Evolutionary conservation across 2,888 invertebrate genomes (phyloP), one percentile per base, ranked within the genome.

Genomic region (Synergus itoensis): DNA sequence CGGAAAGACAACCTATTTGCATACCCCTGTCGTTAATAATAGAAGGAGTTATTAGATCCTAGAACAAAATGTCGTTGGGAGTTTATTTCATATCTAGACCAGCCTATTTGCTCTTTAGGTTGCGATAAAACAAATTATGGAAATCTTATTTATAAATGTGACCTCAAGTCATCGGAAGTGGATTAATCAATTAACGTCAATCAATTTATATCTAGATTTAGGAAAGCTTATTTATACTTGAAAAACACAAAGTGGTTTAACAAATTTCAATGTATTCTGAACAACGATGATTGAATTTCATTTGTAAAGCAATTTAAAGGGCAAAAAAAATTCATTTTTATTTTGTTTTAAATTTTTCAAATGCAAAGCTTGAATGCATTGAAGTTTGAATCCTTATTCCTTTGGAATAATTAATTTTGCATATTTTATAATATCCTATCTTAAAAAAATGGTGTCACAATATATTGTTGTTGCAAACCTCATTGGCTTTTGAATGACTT

Each of bases 1-100:
- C 73, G 73, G 48, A 57, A 73, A 48, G 48, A 73, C 36, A 48
- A 36, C 73, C 53, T 73, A 73, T 73, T 73, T 73, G 53, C 73
- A 40, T 53, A 73, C 40, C 28, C 28, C 16, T 73, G 8, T 53
- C 12, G 73, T 73, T 73, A 73, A 53, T 73, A 73, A 73, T 73
- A 73, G 53, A 73, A 40, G 28, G 21, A 62, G 36, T 18, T 28
- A 36, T 73, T 16, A 11, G 36, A 28, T 73, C 16, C 36, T 53
- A 53, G 48, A 73, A 73, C 36, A 73, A 28, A 73, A 18, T 28
- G 9, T 16, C 12, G 45, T n/a, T 8, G n/a, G 2, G 28, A 69
- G 45, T 69, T 69, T 69, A 48, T 69, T 48, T 69, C 69, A 69
- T 18, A 45, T n/a, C 48, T 36, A 48, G 69, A 36, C 14, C 45